phyloP scores from a whole-genome alignment of 2,888 invertebrate species.

The Lepas anatifera region DNA sequence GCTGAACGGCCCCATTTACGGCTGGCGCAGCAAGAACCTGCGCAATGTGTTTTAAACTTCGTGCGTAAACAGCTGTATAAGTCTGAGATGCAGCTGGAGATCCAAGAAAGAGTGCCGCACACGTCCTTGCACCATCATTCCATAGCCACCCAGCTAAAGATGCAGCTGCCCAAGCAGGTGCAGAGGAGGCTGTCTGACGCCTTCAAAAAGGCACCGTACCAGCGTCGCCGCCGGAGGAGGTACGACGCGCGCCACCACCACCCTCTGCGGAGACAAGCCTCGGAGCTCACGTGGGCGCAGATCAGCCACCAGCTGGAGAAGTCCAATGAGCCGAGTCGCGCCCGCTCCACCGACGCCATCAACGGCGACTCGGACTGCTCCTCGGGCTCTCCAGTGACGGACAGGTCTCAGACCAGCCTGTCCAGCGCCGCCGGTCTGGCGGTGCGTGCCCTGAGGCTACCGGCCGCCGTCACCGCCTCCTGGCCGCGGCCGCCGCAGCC shows the following conservation, averaged over 20 bases:
- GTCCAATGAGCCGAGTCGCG: neutral
- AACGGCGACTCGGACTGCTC: neutral
- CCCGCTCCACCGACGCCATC: conserved; percentile 5
- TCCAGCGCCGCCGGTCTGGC: neutral
- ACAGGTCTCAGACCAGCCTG: neutral
- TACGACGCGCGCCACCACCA: neutral
- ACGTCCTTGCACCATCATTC: neutral
- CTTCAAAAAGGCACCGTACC: neutral
- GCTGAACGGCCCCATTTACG: too few relatives aligned
- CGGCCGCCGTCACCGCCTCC: neutral
- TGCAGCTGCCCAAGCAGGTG: conserved; percentile 4
- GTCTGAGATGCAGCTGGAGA: conserved; percentile 13
- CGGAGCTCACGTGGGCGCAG: conserved; percentile 8
- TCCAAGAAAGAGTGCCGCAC: neutral
- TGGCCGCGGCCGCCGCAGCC: neutral
- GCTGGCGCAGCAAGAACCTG: too few relatives aligned
- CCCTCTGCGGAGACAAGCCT: neutral
- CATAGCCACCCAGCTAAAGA: conserved; percentile 1
- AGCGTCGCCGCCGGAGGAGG: neutral
- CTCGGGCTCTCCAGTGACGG: neutral
- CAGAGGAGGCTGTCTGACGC: conserved; percentile 3
- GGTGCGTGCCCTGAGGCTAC: neutral
- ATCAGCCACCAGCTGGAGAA: neutral
- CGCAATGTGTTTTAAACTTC: too few relatives aligned
- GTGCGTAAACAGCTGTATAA: conserved; percentile 5